Evolutionary conservation across 2,888 invertebrate genomes (phyloP), one percentile per base, ranked within the genome.

Genomic region (Lomographa bimaculata): DNA sequence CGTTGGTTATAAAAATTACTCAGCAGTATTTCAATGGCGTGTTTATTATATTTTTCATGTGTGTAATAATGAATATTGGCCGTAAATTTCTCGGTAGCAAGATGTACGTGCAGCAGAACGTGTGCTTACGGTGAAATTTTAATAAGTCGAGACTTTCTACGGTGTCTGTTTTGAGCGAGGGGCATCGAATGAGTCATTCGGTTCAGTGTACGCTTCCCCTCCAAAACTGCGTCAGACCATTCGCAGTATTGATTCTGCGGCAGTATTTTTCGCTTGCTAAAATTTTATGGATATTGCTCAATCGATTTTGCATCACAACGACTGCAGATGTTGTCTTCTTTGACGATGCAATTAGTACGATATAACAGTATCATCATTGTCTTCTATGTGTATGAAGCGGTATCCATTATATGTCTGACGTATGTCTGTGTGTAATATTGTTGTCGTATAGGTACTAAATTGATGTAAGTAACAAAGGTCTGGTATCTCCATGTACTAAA

Each of bases 51-150:
- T 16, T 7, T 21, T 10, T 17, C 6, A 32, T 8, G 23, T 23
- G 10, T 17, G 10, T 4, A 6, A 3, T 23, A 24, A 30, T 25
- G 8, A 18, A 4, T 8, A 34, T 29, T 43, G 40, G 47, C 59
- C 60, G 52, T 69, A 72, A 68, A n/a, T 14, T 14, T 14, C 71
- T 76, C 63, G 21, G 21, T 21, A 8, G 7, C 7, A 62, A 60
- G 65, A 71, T 67, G 72, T 63, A 69, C 64, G 62, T 50, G 67
- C 55, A 65, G 69, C 67, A 54, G 53, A 64, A 64, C 24, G 66
- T 74, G 67, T 68, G 71, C 74, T 83, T 80, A 80, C 84, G 83
- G 84, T 83, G 82, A 83, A 84, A 83, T 82, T 83, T 83, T 83
- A 82, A 83, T 82, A 83, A 80, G 64, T 75, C 72, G 30, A 47